Percentiles rank a stretch among this genome's conserved stretches.
These are phyloP conservation scores for Ophonus ardosiacus DNA, from an alignment of 2,888 invertebrate species.

Conservation along the genomic window DNA sequence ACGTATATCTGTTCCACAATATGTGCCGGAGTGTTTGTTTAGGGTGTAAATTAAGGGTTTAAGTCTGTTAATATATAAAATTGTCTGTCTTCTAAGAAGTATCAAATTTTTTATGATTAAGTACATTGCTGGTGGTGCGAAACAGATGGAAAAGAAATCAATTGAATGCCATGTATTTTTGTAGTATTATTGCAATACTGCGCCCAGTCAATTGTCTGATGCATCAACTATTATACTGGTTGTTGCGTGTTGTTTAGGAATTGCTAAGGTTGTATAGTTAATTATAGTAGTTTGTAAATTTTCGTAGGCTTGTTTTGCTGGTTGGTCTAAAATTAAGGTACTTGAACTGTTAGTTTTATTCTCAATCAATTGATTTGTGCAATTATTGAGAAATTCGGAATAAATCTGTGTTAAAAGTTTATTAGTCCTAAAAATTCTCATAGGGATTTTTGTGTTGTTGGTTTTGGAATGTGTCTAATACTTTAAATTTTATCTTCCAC, in stretches of 20 bases:
- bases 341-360: constrained; percentile 67
- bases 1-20: constrained; percentile 67
- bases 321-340: background rate
- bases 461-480: constrained; percentile 40
- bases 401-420: constrained; percentile 60
- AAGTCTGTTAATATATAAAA: background rate
- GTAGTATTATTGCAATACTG: constrained; percentile 70
- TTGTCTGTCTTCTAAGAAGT: constrained; percentile 67
- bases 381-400: constrained; percentile 18
- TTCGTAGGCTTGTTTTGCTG: background rate
- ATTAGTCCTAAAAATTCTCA: constrained; percentile 61
- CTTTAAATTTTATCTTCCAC: background rate
- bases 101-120: constrained; percentile 62
- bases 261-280: background rate
- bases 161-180: constrained; percentile 69
- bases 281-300: background rate
- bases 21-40: background rate
- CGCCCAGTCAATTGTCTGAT: constrained; percentile 71
- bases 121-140: constrained; percentile 68
- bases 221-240: constrained; percentile 70
- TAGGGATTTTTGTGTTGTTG: constrained; percentile 50
- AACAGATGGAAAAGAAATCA: constrained; percentile 69
- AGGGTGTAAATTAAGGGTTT: background rate
- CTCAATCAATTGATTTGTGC: constrained; percentile 65
- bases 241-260: constrained; percentile 66